Evolutionary conservation across 2,797 vertebrate genomes (phyloP).

Genomic region (Xenops minutus): DNA sequence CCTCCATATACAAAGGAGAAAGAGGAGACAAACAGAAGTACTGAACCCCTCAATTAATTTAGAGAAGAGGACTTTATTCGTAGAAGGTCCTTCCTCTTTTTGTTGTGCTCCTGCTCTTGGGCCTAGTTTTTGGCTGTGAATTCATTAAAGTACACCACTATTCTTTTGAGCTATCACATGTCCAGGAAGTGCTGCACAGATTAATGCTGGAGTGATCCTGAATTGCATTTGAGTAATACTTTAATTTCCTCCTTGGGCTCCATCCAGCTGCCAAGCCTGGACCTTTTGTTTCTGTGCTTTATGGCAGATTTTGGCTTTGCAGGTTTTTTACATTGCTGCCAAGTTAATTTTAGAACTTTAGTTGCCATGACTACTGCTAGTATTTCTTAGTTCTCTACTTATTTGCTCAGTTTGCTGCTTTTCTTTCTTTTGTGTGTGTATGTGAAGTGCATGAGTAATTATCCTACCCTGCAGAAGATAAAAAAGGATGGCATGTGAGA

Average conservation of each 20-base stretch:
- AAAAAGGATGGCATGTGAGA: constrained; percentile 4
- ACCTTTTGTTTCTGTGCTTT: neutral
- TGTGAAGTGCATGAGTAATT: constrained; percentile 50
- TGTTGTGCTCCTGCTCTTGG: neutral
- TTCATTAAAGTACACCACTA: neutral
- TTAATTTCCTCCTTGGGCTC: constrained; percentile 22
- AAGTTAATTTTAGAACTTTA: constrained; percentile 71
- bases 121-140: neutral
- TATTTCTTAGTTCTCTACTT: constrained; percentile 55
- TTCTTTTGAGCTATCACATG: neutral
- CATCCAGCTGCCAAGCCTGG: constrained; percentile 2
- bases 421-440: neutral
- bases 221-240: neutral
- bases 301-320: constrained; percentile 21
- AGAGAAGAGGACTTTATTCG: neutral
- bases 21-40: neutral
- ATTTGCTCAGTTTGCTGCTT: constrained; percentile 68
- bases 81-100: neutral
- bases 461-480: neutral
- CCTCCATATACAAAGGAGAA: neutral
- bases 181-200: neutral
- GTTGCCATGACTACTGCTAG: constrained; percentile 69
- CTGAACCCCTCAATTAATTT: neutral
- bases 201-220: neutral
- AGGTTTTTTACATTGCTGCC: constrained; percentile 44